phyloP scores from a whole-genome alignment of 2,888 invertebrate species.

The Catocala fraxini region DNA sequence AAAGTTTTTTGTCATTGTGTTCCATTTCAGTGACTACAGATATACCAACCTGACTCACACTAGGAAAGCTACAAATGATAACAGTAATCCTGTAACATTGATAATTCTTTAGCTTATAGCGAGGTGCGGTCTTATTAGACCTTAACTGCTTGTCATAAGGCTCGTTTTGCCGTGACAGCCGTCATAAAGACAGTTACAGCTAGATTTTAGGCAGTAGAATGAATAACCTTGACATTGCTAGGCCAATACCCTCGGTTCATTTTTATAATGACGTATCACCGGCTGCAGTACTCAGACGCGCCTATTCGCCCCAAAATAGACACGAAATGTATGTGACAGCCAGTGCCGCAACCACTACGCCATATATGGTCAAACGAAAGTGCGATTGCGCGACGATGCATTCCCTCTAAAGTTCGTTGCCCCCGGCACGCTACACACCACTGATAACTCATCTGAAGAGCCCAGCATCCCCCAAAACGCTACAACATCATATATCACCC shows the following conservation, averaged over 20 bases:
- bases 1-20: not conserved
- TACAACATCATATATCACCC: constrained; percentile 42
- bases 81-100: constrained; percentile 28
- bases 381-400: constrained; percentile 84
- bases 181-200: constrained; percentile 39
- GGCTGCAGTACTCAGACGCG: constrained; percentile 54
- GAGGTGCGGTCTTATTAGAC: constrained; percentile 33
- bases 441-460: constrained; percentile 61
- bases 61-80: constrained; percentile 31
- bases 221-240: constrained; percentile 72
- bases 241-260: constrained; percentile 68
- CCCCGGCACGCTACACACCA: constrained; percentile 63
- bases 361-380: constrained; percentile 83
- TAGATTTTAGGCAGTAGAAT: constrained; percentile 52
- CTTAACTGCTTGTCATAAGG: constrained; percentile 44
- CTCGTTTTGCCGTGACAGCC: constrained; percentile 37
- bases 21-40: not conserved
- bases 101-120: constrained; percentile 25
- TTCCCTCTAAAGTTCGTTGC: constrained; percentile 80
- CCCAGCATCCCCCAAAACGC: constrained; percentile 41
- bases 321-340: constrained; percentile 71
- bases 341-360: constrained; percentile 71
- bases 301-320: constrained; percentile 71
- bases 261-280: constrained; percentile 44
- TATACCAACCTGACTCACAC: constrained; percentile 14